Conservation (phyloP, 2,113 vertebrate species). For the Ciconia maguari region DNA sequence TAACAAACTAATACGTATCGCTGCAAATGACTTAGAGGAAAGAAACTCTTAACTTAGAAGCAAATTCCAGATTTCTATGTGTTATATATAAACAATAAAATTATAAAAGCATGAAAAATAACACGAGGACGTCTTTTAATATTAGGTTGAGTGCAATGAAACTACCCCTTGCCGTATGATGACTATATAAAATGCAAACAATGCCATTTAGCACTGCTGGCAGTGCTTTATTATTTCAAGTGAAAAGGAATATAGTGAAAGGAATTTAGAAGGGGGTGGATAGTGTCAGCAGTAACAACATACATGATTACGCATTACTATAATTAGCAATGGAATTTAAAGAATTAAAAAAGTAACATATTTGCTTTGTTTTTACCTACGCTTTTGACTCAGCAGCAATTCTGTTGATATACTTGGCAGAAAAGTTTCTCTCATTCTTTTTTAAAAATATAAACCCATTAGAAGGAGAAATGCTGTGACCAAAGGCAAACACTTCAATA, state of each 20-base stretch:
- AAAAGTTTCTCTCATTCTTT: background rate
- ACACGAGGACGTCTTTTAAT: background rate
- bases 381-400: background rate
- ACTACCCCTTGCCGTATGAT: background rate
- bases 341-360: background rate
- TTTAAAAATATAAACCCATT: background rate
- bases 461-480: background rate
- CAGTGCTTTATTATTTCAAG: background rate
- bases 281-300: background rate
- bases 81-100: background rate
- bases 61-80: background rate
- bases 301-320: background rate
- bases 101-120: background rate
- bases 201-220: background rate
- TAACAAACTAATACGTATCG: background rate
- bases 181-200: background rate
- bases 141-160: background rate
- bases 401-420: background rate
- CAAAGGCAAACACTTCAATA: background rate
- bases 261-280: background rate
- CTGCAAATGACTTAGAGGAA: background rate
- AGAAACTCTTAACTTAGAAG: background rate
- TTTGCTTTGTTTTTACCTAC: background rate
- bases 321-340: conserved; percentile 38
- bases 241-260: conserved; percentile 10